A percentile compares a stretch with the other conserved stretches of the same genome.
Evolutionary conservation across 2,113 vertebrate genomes (phyloP).

Genomic region (Eudyptes chrysolophus): DNA sequence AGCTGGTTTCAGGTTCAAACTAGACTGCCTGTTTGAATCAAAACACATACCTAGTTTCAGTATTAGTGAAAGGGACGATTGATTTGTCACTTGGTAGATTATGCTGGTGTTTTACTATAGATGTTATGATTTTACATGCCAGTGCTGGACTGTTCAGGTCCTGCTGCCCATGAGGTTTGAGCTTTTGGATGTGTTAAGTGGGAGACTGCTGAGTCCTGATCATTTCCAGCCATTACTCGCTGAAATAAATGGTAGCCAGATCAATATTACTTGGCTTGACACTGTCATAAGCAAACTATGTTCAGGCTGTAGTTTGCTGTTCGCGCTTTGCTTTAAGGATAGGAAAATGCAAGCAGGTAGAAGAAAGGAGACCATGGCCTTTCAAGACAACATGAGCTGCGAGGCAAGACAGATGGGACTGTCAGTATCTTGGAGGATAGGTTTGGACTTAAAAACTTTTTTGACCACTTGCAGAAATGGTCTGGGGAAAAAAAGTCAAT

Average conservation of each 20-base stretch:
- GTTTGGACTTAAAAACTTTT: not conserved
- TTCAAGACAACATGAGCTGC: not conserved
- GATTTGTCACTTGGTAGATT: not conserved
- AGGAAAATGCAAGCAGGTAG: not conserved
- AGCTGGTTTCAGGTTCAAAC: not conserved
- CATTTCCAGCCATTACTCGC: not conserved
- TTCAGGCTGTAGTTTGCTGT: not conserved
- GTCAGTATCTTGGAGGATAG: not conserved
- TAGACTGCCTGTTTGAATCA: not conserved
- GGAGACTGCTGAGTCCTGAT: not conserved
- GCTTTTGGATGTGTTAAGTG: not conserved
- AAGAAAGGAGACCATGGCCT: not conserved
- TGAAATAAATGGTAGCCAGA: not conserved
- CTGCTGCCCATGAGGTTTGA: not conserved
- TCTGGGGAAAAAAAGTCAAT: not conserved
- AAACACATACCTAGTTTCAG: not conserved
- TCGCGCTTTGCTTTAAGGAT: not conserved
- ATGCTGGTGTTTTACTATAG: not conserved
- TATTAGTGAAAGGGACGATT: not conserved
- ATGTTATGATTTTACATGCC: not conserved
- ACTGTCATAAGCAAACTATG: not conserved
- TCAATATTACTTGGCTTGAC: not conserved
- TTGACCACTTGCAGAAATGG: not conserved
- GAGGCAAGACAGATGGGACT: constrained; percentile 26
- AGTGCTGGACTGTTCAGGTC: not conserved